phyloP scores from a whole-genome alignment of 2,888 invertebrate species.

The Leucophora obtusa region DNA sequence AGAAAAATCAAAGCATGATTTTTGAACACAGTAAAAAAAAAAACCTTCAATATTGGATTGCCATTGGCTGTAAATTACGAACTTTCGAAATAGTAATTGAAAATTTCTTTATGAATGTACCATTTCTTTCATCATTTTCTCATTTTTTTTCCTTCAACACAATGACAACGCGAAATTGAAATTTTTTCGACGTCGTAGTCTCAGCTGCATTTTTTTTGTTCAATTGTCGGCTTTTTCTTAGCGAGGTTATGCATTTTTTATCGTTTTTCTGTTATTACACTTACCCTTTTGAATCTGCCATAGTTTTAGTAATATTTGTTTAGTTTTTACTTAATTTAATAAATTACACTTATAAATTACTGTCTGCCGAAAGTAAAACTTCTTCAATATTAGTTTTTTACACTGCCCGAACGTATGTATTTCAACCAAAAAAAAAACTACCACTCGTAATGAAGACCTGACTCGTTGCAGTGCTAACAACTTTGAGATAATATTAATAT shows the following conservation, averaged over 20 bases:
- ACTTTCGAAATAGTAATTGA: not conserved
- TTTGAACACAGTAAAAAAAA: not conserved
- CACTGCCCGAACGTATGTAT: slow-evolving; percentile 57
- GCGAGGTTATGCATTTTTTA: slow-evolving; percentile 10
- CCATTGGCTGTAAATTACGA: not conserved
- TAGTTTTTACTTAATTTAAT: slow-evolving; percentile 60
- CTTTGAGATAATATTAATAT: slow-evolving; percentile 41
- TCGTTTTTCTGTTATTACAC: slow-evolving; percentile 64
- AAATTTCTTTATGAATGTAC: not conserved
- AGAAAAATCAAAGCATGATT: slow-evolving; percentile 21
- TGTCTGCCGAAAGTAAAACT: slow-evolving; percentile 34
- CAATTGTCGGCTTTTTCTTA: slow-evolving; percentile 69
- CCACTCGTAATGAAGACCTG: slow-evolving; percentile 56
- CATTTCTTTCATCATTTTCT: slow-evolving; percentile 21
- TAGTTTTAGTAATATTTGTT: slow-evolving; percentile 67
- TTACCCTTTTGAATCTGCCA: slow-evolving; percentile 78
- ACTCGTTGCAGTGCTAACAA: slow-evolving; percentile 63
- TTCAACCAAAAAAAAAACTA: slow-evolving; percentile 44
- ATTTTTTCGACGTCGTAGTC: slow-evolving; percentile 63
- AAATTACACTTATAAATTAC: slow-evolving; percentile 58
- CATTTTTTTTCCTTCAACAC: slow-evolving; percentile 53
- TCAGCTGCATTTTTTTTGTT: slow-evolving; percentile 50
- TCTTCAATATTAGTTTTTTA: slow-evolving; percentile 40
- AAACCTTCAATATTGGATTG: not conserved
- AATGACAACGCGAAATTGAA: slow-evolving; percentile 74